Evolutionary conservation across 2,113 vertebrate species (phyloP), one percentile per base, ranked within the genome.

Genomic region (Prolemur simus): DNA sequence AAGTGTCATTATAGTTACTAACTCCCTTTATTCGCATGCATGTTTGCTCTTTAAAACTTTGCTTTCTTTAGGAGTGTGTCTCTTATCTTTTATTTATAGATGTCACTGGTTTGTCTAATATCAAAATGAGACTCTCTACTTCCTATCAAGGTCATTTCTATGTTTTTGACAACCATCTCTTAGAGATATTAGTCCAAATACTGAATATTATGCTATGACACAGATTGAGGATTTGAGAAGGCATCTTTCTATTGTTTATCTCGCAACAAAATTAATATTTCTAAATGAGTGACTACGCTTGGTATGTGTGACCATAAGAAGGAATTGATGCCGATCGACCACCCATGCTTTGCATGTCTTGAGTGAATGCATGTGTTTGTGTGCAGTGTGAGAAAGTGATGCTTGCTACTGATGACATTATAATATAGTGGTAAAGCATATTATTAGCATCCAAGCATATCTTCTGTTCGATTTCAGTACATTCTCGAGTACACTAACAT

Each of bases 391-490:
- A 77, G 45, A 71, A 47, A 66, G 27, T 64, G 29, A 54, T 54
- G 21, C 34, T 96, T 78, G 39, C 83, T 91, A 18, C 56, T n/a
- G 21, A 52, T 54, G 80, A 15, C 21, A 88, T 88, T 81, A 42
- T 63, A 73, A 81, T 52, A 42, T 10, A 60, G 20, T n/a, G 34
- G 58, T 29, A 81, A 74, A 73, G 15, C 11, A 63, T 45, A 45
- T 45, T 25, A 25, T 78, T 74, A 87, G 25, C 73, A 83, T 42
- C 63, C 47, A 80, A 63, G 29, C 68, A 71, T 73, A n/a, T 25
- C 83, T 92, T 86, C 74, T 49, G 42, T 92, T 90, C 66, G 58
- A 52, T 87, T 96, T 81, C 64, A 84, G 34, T 84, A 63, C 87
- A 58, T 83, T 93, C 42, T 87, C 29, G 71, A 86, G 63, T 58